Conservation (phyloP, 2,888 invertebrate species). For the Gymnoscelis rufifasciata region DNA sequence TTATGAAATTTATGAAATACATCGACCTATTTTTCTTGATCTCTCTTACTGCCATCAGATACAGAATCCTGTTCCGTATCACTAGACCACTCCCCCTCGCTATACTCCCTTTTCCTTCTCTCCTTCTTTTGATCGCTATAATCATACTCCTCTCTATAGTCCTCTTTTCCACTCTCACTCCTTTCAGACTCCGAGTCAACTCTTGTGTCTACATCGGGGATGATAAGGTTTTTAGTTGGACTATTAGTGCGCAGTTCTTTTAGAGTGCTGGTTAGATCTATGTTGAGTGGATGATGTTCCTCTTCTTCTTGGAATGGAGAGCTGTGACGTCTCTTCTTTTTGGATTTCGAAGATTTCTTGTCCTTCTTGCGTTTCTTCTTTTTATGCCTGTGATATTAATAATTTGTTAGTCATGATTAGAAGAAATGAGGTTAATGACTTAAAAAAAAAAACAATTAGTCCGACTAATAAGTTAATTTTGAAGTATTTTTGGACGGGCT, state of each 20-base stretch:
- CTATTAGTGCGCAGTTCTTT: conserved; percentile 59
- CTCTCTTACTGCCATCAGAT: conserved; percentile 12
- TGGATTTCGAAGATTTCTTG: conserved; percentile 52
- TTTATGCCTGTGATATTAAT: conserved; percentile 41
- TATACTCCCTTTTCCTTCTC: conserved; percentile 44
- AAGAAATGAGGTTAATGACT: no score
- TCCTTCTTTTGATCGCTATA: conserved; percentile 18
- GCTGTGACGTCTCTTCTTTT: conserved; percentile 43
- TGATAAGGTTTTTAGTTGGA: conserved; percentile 54
- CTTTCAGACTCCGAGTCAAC: conserved; percentile 36
- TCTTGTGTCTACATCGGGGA: conserved; percentile 20
- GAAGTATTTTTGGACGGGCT: no score
- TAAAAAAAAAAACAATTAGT: no score
- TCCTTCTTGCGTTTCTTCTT: conserved; percentile 65
- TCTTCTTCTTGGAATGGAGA: conserved; percentile 32
- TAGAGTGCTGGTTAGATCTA: conserved; percentile 57
- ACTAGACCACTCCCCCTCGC: conserved; percentile 73
- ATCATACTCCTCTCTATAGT: conserved; percentile 3
- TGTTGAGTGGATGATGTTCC: conserved; percentile 43
- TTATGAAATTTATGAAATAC: no score
- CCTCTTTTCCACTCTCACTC: conserved; percentile 21
- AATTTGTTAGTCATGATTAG: no score
- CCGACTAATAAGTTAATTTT: no score
- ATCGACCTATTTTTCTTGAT: no score
- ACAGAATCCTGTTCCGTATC: conserved; percentile 57